Conservation (phyloP, 2,113 vertebrate species). For the Cebus imitator region DNA sequence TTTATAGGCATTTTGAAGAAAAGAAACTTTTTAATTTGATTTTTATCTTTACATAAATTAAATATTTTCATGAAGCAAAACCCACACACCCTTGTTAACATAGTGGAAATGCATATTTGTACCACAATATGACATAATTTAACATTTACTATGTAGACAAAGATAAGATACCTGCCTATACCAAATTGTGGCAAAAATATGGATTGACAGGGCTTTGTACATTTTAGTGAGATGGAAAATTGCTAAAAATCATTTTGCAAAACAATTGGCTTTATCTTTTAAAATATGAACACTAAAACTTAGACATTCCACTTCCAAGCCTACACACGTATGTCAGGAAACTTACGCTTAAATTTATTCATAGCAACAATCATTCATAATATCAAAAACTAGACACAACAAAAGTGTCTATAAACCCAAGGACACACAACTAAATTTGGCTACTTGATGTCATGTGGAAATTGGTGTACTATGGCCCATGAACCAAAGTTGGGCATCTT, state of each 20-base stretch:
- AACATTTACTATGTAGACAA: background rate
- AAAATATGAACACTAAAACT: background rate
- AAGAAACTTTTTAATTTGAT: background rate
- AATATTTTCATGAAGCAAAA: background rate
- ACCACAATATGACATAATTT: background rate
- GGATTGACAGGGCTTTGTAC: background rate
- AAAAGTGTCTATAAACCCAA: background rate
- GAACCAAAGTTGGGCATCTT: background rate
- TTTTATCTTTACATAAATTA: background rate
- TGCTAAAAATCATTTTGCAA: background rate
- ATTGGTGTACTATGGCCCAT: background rate
- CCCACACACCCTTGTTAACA: background rate
- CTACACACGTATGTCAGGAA: background rate
- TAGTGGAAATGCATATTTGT: background rate
- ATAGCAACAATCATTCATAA: slow-evolving; percentile 3
- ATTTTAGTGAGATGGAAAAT: background rate
- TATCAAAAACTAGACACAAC: background rate
- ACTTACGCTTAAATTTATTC: background rate
- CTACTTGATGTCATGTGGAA: background rate
- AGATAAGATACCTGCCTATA: background rate
- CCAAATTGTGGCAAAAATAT: background rate
- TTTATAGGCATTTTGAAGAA: background rate
- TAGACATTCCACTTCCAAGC: background rate
- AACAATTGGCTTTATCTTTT: background rate
- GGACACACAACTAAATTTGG: background rate